Conservation (phyloP, 2,113 vertebrate genomes). For the Echinops telfairi region DNA sequence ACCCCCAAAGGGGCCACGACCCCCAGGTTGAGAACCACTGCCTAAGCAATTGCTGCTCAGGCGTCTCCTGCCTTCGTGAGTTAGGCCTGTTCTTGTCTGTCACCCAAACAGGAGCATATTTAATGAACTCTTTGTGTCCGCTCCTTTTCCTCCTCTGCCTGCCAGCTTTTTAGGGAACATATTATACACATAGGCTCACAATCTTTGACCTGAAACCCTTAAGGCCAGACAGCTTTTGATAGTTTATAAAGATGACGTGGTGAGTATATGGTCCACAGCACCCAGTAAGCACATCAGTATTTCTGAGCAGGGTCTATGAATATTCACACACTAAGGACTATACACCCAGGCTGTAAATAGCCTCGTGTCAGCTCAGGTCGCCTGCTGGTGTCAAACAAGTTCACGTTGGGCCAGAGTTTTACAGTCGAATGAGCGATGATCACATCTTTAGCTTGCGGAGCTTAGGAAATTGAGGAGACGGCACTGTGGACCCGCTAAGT, state of each 20-base stretch:
- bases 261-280: neutral
- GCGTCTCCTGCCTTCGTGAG: neutral
- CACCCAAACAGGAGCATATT: neutral
- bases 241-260: neutral
- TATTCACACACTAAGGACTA: conserved; percentile 56
- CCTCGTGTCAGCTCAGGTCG: neutral
- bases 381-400: conserved; percentile 31
- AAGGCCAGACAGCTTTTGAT: neutral
- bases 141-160: neutral
- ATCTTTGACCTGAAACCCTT: neutral
- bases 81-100: neutral
- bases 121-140: neutral
- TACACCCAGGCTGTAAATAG: conserved; percentile 67
- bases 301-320: conserved; percentile 60
- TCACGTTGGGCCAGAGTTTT: conserved; percentile 49
- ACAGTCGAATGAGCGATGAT: neutral
- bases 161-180: neutral
- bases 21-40: too few species aligned
- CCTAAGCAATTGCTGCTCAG: neutral
- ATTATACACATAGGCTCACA: neutral
- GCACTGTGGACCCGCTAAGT: neutral
- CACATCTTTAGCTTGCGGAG: neutral
- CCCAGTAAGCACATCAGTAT: conserved; percentile 59
- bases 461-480: conserved; percentile 46
- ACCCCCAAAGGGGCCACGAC: too few species aligned